These are phyloP conservation scores for Dipus sagitta DNA, from an alignment of 2,797 vertebrate species.

Conservation along the genomic window DNA sequence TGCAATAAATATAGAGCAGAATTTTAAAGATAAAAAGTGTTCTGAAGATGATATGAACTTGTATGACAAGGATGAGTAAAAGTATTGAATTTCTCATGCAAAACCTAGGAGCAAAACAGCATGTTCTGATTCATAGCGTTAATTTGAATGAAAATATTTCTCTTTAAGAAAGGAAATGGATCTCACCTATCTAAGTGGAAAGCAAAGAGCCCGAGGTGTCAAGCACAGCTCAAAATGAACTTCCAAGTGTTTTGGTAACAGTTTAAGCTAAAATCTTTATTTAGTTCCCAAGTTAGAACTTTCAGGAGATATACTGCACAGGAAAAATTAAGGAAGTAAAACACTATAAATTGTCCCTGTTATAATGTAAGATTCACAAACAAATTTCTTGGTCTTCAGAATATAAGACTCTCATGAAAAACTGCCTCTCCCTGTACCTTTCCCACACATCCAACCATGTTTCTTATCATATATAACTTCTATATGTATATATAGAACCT, in stretches of 20 bases:
- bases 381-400: conserved; percentile 48
- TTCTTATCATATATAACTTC: background rate
- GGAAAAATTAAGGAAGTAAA: conserved; percentile 60
- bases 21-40: conserved; percentile 41
- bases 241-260: conserved; percentile 28
- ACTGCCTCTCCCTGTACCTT: background rate
- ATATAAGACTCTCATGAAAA: background rate
- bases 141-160: conserved; percentile 67
- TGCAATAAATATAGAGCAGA: conserved; percentile 20
- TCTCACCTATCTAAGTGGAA: conserved; percentile 53
- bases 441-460: background rate
- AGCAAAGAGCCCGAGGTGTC: conserved; percentile 55
- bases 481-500: no score
- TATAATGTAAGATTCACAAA: conserved; percentile 21
- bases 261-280: conserved; percentile 61
- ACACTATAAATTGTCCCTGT: conserved; percentile 54
- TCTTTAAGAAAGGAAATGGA: conserved; percentile 60
- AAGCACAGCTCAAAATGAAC: conserved; percentile 36
- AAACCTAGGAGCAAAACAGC: conserved; percentile 38
- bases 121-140: conserved; percentile 41
- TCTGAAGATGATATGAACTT: background rate
- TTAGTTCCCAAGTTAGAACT: conserved; percentile 62
- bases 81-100: conserved; percentile 38
- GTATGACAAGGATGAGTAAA: conserved; percentile 14
- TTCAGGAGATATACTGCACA: background rate